Percentiles rank a stretch among this genome's conserved stretches.
These are phyloP conservation scores for Gobio gobio DNA, from an alignment of 2,113 vertebrate genomes.

Conservation along the genomic window DNA sequence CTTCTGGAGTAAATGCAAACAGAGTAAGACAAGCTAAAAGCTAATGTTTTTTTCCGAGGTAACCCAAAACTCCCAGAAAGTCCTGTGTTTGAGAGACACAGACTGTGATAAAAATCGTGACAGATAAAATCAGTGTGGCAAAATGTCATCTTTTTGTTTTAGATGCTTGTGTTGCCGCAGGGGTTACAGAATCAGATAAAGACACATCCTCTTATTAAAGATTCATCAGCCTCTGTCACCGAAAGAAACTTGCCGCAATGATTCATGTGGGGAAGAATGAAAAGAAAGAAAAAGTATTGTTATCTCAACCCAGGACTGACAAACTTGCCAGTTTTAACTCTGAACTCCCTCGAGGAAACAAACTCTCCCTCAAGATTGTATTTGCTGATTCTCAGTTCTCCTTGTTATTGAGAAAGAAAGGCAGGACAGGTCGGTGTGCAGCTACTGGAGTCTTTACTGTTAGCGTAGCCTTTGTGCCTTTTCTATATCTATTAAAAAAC, in stretches of 20 bases:
- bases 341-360: constrained; percentile 14
- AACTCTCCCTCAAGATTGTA: constrained; percentile 2
- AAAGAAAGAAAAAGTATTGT: constrained; percentile 28
- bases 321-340: neutral
- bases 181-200: constrained; percentile 37
- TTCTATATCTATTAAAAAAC: neutral
- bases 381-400: neutral
- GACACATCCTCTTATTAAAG: constrained; percentile 40
- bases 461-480: neutral
- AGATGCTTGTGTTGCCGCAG: constrained; percentile 26
- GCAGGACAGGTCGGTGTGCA: neutral
- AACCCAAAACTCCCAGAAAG: neutral
- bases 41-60: neutral
- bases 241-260: constrained; percentile 5
- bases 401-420: constrained; percentile 1
- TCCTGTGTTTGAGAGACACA: constrained; percentile 11
- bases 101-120: constrained; percentile 9
- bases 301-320: constrained; percentile 18
- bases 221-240: constrained; percentile 35
- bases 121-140: constrained; percentile 17
- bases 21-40: neutral
- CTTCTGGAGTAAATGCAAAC: neutral
- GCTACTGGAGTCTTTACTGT: neutral
- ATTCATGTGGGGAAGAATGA: neutral
- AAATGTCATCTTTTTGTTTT: constrained; percentile 23